These are phyloP conservation scores for Magallana gigas DNA, from an alignment of 1,140 invertebrate species.

Conservation along the genomic window DNA sequence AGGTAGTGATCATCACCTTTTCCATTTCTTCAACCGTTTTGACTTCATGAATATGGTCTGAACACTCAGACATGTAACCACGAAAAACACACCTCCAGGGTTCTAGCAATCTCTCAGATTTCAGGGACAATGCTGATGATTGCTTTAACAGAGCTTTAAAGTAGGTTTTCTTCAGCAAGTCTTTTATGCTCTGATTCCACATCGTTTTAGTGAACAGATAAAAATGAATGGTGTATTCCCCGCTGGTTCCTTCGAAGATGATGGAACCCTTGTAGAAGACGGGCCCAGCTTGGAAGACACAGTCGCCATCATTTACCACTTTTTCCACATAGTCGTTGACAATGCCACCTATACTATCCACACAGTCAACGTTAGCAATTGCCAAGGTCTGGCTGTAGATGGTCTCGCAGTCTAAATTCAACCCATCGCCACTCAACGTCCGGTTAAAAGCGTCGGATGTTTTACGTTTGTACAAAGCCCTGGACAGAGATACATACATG, in stretches of 20 bases:
- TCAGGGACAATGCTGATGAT: neutral
- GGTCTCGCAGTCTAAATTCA: neutral
- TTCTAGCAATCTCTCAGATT: neutral
- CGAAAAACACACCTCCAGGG: neutral
- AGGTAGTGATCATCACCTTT: neutral
- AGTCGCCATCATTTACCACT: neutral
- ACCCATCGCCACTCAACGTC: neutral
- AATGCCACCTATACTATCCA: neutral
- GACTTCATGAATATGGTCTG: neutral
- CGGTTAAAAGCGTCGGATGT: neutral
- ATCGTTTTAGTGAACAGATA: neutral
- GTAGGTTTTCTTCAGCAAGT: neutral
- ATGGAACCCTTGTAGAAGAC: constrained; percentile 12
- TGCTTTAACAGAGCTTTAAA: neutral
- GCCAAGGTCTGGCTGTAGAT: neutral
- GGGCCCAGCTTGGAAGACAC: neutral
- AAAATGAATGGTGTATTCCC: neutral
- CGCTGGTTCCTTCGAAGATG: neutral
- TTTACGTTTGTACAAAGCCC: constrained; percentile 22
- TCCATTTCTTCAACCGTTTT: neutral
- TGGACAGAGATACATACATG: neutral
- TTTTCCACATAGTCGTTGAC: neutral
- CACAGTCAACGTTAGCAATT: neutral
- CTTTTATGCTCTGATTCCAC: neutral
- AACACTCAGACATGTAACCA: neutral